phyloP scores from a whole-genome alignment of 1,140 invertebrate species.

The Formica selysi region DNA sequence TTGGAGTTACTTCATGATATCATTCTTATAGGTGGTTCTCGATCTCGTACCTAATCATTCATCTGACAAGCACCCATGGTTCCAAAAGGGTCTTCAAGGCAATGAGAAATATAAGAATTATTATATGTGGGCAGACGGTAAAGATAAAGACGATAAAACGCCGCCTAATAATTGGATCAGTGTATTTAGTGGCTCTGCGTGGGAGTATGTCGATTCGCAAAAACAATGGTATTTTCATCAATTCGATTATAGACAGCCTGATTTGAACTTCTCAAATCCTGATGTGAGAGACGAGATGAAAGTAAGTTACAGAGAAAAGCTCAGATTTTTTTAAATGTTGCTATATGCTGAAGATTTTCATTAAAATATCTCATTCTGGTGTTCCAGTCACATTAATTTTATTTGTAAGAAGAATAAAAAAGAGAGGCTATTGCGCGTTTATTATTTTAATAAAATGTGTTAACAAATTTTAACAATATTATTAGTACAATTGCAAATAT shows the following conservation, averaged over 20 bases:
- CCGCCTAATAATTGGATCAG: conserved; percentile 89
- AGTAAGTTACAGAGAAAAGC: conserved; percentile 67
- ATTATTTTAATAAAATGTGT: not conserved
- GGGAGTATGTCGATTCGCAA: conserved; percentile 84
- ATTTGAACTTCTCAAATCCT: conserved; percentile 89
- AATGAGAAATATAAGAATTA: conserved; percentile 89
- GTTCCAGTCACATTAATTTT: not conserved
- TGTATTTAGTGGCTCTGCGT: conserved; percentile 86
- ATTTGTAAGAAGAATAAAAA: not conserved
- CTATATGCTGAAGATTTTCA: not conserved
- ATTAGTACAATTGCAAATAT: not conserved
- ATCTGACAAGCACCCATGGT: conserved; percentile 92
- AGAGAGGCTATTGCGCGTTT: not conserved
- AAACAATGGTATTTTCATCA: conserved; percentile 87
- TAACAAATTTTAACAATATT: not conserved
- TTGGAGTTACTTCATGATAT: not conserved
- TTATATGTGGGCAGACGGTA: conserved; percentile 90
- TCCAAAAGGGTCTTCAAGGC: conserved; percentile 87
- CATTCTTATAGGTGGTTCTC: conserved; percentile 77
- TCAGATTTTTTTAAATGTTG: not conserved
- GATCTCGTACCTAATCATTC: conserved; percentile 90
- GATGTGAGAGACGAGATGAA: conserved; percentile 87
- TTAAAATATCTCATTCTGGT: not conserved
- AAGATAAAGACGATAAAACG: conserved; percentile 49
- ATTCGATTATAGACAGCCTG: conserved; percentile 87